Conservation (phyloP, 2,888 invertebrate genomes). For the Ernsta delagoae region DNA sequence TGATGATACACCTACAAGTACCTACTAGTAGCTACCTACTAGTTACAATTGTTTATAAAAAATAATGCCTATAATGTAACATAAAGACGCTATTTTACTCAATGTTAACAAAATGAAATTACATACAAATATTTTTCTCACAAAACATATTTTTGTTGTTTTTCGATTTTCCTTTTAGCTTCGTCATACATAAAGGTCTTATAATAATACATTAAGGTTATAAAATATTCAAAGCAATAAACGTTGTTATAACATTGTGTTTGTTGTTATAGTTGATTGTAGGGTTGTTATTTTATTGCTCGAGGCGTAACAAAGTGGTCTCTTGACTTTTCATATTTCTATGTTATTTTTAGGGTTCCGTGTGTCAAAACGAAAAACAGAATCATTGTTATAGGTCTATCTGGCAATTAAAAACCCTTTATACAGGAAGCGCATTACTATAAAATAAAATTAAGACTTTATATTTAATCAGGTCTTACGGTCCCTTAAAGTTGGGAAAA, state of each 20-base stretch:
- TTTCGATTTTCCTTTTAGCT: constrained; percentile 13
- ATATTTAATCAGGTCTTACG: too few relatives aligned
- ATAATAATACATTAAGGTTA: constrained; percentile 7
- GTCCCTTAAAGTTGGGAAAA: too few relatives aligned
- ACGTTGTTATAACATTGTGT: constrained; percentile 18
- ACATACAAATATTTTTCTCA: background rate
- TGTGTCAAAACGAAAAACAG: too few relatives aligned
- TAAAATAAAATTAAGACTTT: too few relatives aligned
- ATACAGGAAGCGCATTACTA: too few relatives aligned
- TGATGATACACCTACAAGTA: too few relatives aligned
- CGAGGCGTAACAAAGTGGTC: constrained; percentile 34
- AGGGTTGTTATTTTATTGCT: constrained; percentile 39
- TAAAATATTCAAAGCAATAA: constrained; percentile 18
- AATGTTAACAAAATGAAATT: background rate
- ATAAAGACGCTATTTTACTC: background rate
- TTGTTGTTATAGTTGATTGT: constrained; percentile 45
- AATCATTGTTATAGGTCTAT: too few relatives aligned
- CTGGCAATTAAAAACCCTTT: too few relatives aligned
- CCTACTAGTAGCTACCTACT: too few relatives aligned
- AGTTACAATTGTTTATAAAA: too few relatives aligned
- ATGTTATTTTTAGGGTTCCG: constrained; percentile 24
- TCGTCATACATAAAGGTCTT: constrained; percentile 15
- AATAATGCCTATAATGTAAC: too few relatives aligned
- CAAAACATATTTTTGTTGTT: background rate
- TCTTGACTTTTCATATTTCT: constrained; percentile 23